Percentiles rank a stretch among this genome's conserved stretches.
Evolutionary conservation across 2,888 invertebrate genomes (phyloP).

Genomic region (Hydrotaea cyrtoneurina): DNA sequence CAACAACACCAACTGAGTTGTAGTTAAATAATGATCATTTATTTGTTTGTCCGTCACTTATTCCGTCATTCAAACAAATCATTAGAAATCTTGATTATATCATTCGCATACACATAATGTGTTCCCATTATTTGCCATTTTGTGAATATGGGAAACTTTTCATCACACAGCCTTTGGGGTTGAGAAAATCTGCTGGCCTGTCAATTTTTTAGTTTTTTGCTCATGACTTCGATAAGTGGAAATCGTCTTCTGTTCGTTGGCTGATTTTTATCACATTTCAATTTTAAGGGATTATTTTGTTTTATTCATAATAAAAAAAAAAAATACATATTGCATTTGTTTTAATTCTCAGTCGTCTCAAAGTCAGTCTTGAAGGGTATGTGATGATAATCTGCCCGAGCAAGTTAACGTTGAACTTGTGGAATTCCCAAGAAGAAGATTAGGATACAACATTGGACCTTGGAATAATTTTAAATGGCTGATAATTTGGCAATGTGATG

Average conservation of each 20-base stretch:
- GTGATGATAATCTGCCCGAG: conserved; percentile 53
- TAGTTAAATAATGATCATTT: background rate
- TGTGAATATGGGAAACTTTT: background rate
- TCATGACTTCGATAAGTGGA: background rate
- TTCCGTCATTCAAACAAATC: background rate
- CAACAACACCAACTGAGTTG: conserved; percentile 45
- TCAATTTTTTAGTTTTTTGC: conserved; percentile 25
- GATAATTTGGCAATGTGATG: too few relatives aligned
- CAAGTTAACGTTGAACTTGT: conserved; percentile 19
- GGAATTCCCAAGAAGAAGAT: background rate
- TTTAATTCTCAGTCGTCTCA: background rate
- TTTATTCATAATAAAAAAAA: background rate
- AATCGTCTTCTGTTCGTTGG: background rate
- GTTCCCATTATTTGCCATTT: conserved; percentile 27
- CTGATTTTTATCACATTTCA: background rate
- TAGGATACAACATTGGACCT: too few relatives aligned
- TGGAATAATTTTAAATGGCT: too few relatives aligned
- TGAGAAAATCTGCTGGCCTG: conserved; percentile 5
- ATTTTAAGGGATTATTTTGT: background rate
- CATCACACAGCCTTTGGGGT: conserved; percentile 13
- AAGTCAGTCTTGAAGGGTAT: background rate
- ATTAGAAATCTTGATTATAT: conserved; percentile 50
- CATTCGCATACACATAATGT: background rate
- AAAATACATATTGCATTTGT: background rate
- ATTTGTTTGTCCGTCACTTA: background rate